Conservation (phyloP, 2,888 invertebrate genomes). For the Vannuccia rotundouncinata region DNA sequence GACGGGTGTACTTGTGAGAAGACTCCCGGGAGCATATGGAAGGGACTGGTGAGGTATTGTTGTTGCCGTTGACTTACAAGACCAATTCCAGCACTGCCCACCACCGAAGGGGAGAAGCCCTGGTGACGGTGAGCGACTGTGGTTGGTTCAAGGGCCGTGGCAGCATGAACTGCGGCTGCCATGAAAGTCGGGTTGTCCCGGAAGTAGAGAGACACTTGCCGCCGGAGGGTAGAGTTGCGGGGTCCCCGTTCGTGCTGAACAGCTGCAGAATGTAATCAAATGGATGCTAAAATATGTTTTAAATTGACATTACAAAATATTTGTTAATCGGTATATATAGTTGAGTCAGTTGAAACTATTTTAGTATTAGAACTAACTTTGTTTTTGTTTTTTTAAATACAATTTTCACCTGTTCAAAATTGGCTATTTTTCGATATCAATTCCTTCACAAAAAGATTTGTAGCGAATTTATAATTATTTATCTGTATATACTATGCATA, state of each 20-base stretch:
- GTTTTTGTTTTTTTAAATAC: too few species aligned
- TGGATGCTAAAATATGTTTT: too few species aligned
- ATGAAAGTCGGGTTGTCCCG: slow-evolving; percentile 59
- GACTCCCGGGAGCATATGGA: background rate
- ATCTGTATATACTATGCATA: too few species aligned
- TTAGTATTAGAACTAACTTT: too few species aligned
- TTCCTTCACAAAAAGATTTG: too few species aligned
- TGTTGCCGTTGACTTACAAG: background rate
- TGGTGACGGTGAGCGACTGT: background rate
- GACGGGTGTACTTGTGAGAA: background rate
- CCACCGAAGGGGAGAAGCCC: background rate
- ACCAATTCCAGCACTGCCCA: background rate
- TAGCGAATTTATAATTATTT: too few species aligned
- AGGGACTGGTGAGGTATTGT: background rate
- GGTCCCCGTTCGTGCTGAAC: slow-evolving; percentile 98
- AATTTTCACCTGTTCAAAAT: too few species aligned
- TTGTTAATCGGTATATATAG: too few species aligned
- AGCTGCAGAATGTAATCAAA: slow-evolving; percentile 67
- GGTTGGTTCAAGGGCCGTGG: background rate
- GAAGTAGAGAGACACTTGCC: slow-evolving; percentile 78
- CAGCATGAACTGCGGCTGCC: background rate
- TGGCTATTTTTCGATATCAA: too few species aligned
- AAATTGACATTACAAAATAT: too few species aligned
- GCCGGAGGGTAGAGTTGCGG: slow-evolving; percentile 81
- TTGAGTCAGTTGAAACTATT: too few species aligned